A percentile compares a stretch with the other conserved stretches of the same genome.
Evolutionary conservation across 2,888 invertebrate species (phyloP).

Genomic region (Protonemura montana): DNA sequence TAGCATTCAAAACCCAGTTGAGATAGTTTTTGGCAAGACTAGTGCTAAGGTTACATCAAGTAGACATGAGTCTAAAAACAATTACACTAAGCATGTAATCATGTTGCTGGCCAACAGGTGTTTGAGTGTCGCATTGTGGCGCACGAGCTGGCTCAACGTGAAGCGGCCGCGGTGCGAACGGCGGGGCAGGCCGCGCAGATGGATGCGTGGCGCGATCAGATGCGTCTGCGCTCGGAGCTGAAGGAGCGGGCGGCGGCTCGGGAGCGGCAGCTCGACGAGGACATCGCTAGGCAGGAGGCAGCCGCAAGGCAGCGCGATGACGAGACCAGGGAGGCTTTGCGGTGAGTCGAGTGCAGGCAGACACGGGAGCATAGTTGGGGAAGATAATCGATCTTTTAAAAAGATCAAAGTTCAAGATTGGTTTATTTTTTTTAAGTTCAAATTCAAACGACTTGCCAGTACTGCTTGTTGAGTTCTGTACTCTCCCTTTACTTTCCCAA

Average conservation of each 20-base stretch:
- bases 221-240: background rate
- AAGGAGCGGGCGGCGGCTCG: background rate
- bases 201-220: conserved; percentile 23
- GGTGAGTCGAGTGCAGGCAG: background rate
- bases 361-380: too few species aligned
- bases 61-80: too few species aligned
- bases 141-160: conserved; percentile 18
- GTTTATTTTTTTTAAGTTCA: too few species aligned
- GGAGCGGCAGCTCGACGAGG: conserved; percentile 17
- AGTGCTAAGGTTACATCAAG: too few species aligned
- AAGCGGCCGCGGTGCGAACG: background rate
- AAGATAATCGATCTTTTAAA: too few species aligned
- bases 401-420: too few species aligned
- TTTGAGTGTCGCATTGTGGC: background rate
- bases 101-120: background rate
- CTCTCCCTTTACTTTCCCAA: too few species aligned
- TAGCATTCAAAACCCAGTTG: too few species aligned
- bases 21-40: too few species aligned
- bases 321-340: background rate
- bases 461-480: too few species aligned
- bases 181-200: conserved; percentile 12
- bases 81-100: background rate
- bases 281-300: background rate
- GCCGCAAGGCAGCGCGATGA: background rate
- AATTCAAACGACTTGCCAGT: too few species aligned